Evolutionary conservation across 2,797 vertebrate genomes (phyloP).

Genomic region (Hylomyscus alleni): DNA sequence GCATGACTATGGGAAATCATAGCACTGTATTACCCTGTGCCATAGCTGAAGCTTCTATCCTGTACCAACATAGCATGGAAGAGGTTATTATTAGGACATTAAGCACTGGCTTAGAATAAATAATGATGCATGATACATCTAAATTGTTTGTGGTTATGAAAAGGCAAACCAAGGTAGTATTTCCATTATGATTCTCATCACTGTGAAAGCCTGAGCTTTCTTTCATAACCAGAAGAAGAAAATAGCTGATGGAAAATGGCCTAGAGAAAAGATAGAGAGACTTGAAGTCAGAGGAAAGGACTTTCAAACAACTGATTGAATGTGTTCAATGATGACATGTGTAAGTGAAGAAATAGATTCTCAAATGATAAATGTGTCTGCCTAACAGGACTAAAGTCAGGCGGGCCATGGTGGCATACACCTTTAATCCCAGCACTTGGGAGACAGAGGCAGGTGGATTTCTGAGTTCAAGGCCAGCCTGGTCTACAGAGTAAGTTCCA

Average conservation of each 20-base stretch:
- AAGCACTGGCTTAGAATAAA: constrained; percentile 34
- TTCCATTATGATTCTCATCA: background rate
- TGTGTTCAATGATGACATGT: background rate
- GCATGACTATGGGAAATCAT: background rate
- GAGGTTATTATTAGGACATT: constrained; percentile 41
- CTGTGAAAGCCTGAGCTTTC: constrained; percentile 13
- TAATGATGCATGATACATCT: constrained; percentile 8
- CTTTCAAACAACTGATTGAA: background rate
- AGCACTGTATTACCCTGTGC: background rate
- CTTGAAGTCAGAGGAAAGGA: background rate
- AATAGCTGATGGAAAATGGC: background rate
- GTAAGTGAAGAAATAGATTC: background rate
- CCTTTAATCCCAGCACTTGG: too few relatives aligned
- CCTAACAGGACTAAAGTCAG: background rate
- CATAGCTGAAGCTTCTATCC: constrained; percentile 44
- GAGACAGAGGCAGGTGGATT: too few relatives aligned
- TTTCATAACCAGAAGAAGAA: constrained; percentile 43
- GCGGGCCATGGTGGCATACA: too few relatives aligned
- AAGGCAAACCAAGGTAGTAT: constrained; percentile 47
- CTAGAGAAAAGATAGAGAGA: constrained; percentile 35
- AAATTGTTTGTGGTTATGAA: constrained; percentile 7
- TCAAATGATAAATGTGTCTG: background rate
- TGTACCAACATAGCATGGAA: constrained; percentile 15
- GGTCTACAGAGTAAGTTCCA: too few relatives aligned
- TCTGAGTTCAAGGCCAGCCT: too few relatives aligned